Conservation (phyloP, 2,797 vertebrate species). For the Darevskia nairensis region DNA sequence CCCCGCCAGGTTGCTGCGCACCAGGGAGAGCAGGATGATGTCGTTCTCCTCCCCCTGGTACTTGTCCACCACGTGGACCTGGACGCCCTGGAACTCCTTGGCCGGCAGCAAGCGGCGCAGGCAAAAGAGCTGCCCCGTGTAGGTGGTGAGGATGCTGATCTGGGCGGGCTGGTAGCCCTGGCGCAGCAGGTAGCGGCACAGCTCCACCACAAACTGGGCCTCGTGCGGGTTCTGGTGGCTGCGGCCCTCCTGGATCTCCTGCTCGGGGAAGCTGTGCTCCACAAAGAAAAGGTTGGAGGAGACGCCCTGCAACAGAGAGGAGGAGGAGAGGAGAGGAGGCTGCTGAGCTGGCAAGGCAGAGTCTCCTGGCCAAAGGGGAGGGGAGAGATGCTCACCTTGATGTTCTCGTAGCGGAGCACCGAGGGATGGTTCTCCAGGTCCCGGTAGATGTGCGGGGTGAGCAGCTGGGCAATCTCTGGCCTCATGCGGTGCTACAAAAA, state of each 20-base stretch:
- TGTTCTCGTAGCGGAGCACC: conserved; percentile 88
- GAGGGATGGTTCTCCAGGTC: conserved; percentile 91
- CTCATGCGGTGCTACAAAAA: conserved; percentile 92
- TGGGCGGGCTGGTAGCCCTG: conserved; percentile 91
- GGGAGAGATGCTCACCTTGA: conserved; percentile 82
- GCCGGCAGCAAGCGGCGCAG: conserved; percentile 87
- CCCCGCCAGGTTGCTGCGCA: conserved; percentile 88
- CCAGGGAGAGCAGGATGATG: conserved; percentile 92
- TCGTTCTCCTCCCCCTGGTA: conserved; percentile 99
- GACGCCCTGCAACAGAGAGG: conserved; percentile 82
- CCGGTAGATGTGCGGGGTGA: conserved; percentile 91
- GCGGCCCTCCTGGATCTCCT: conserved; percentile 87
- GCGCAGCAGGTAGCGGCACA: conserved; percentile 88
- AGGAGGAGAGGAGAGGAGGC: not conserved
- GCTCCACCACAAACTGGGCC: conserved; percentile 88
- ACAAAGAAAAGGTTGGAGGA: conserved; percentile 90
- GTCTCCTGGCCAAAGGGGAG: not conserved
- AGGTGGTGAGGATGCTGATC: conserved; percentile 96
- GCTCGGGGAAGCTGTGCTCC: conserved; percentile 86
- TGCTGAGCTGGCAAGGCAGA: not conserved
- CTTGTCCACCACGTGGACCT: conserved; percentile 95
- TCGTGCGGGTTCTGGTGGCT: conserved; percentile 92
- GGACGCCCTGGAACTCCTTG: conserved; percentile 85
- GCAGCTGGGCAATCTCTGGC: conserved; percentile 90
- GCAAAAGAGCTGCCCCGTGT: conserved; percentile 91